phyloP scores from a whole-genome alignment of 2,888 invertebrate genomes.

The Tachystola acroxantha region DNA sequence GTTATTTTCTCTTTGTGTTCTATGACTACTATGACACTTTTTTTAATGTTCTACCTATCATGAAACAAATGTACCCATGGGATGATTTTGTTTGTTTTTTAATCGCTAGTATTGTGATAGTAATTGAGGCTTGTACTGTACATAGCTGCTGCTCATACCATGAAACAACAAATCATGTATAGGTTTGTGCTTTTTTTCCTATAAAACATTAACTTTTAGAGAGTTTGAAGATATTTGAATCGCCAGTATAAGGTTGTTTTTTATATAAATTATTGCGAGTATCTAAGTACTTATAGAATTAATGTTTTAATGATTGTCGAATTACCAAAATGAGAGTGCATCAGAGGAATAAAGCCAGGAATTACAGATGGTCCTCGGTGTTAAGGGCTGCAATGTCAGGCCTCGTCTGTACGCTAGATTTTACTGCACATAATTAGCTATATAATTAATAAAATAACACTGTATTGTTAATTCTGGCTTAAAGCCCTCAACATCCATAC shows the following conservation, averaged over 20 bases:
- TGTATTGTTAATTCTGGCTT: conserved; percentile 47
- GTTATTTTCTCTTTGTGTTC: no score
- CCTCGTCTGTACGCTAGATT: conserved; percentile 35
- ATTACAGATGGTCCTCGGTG: conserved; percentile 21
- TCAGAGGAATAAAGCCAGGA: no score
- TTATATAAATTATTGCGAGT: conserved; percentile 28
- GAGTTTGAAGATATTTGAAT: conserved; percentile 8
- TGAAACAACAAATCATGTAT: conserved; percentile 30
- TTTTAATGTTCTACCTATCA: no score
- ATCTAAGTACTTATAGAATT: conserved; percentile 30
- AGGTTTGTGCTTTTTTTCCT: conserved; percentile 34
- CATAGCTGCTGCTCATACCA: conserved; percentile 38
- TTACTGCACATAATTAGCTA: conserved; percentile 35
- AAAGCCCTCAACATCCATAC: conserved; percentile 36
- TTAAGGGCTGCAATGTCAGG: conserved; percentile 5
- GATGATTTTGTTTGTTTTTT: no score
- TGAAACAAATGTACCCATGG: no score
- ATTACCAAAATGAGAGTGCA: conserved; percentile 54
- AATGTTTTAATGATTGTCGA: conserved; percentile 58
- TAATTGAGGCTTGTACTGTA: conserved; percentile 52
- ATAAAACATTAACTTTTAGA: conserved; percentile 10
- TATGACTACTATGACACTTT: no score
- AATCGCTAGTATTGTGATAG: conserved; percentile 42
- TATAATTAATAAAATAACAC: conserved; percentile 39
- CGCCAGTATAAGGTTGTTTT: conserved; percentile 25